A percentile compares a stretch with the other conserved stretches of the same genome.
Conservation (phyloP, 2,797 vertebrate genomes). For the Crossoptilon crossoptilon region DNA sequence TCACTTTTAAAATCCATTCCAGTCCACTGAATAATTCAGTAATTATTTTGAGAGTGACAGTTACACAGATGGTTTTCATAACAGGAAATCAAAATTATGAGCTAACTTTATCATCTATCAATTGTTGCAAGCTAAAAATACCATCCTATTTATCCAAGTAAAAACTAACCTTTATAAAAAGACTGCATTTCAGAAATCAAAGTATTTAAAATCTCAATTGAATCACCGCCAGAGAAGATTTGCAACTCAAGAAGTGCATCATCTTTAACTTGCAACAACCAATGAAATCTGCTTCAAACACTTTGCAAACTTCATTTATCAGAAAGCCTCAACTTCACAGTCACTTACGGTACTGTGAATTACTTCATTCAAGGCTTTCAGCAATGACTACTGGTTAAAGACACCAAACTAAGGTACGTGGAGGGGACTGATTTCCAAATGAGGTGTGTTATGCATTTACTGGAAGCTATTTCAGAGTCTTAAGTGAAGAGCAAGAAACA, state of each 20-base stretch:
- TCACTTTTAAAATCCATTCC: not conserved
- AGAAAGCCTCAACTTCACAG: not conserved
- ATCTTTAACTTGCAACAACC: not conserved
- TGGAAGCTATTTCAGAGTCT: not conserved
- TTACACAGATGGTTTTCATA: not conserved
- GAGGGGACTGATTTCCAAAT: slow-evolving; percentile 15
- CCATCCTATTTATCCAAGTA: not conserved
- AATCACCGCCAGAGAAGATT: not conserved
- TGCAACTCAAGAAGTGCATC: not conserved
- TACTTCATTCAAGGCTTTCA: not conserved
- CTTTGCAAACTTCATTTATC: not conserved
- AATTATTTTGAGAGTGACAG: not conserved
- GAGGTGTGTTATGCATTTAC: not conserved
- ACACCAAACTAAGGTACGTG: not conserved
- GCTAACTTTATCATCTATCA: not conserved
- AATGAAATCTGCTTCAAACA: not conserved
- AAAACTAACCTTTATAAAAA: not conserved
- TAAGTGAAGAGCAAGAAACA: not conserved
- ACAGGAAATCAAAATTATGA: not conserved
- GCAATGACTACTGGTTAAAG: slow-evolving; percentile 16
- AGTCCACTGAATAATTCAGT: not conserved
- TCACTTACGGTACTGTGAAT: not conserved
- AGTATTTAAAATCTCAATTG: not conserved
- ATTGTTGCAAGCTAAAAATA: not conserved
- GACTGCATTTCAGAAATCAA: not conserved